Evolutionary conservation across 2,888 invertebrate species (phyloP).

Genomic region (Pilophorus perplexus): DNA sequence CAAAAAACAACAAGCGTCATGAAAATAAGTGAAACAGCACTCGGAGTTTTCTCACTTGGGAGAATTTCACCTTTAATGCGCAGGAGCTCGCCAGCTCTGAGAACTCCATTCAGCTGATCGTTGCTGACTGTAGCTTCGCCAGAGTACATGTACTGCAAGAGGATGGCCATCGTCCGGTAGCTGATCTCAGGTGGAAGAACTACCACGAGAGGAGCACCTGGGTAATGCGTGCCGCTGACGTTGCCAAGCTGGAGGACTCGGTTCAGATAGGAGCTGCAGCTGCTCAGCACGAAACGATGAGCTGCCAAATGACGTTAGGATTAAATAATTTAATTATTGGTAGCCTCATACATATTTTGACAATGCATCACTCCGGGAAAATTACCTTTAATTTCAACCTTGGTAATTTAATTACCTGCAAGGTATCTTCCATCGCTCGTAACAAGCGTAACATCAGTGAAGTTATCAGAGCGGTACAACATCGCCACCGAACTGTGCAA

Average conservation of each 20-base stretch:
- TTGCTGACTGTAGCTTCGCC: constrained; percentile 81
- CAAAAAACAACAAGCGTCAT: too few relatives aligned
- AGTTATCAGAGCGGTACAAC: constrained; percentile 72
- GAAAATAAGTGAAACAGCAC: too few relatives aligned
- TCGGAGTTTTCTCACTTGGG: too few relatives aligned
- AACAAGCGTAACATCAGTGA: constrained; percentile 77
- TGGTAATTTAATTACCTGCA: too few relatives aligned
- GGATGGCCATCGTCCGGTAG: constrained; percentile 72
- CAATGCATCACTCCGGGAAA: too few relatives aligned
- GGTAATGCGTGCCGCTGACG: constrained; percentile 31
- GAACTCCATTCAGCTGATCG: constrained; percentile 75
- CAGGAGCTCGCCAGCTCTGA: constrained; percentile 77
- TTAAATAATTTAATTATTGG: too few relatives aligned
- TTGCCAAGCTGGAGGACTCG: constrained; percentile 58
- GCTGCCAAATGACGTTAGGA: too few relatives aligned
- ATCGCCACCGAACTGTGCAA: constrained; percentile 78
- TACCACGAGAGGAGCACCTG: constrained; percentile 55
- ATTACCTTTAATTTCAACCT: too few relatives aligned
- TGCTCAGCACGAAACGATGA: constrained; percentile 79
- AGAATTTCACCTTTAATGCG: too few relatives aligned
- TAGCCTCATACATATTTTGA: too few relatives aligned
- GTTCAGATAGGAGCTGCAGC: constrained; percentile 69
- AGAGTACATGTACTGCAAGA: constrained; percentile 84
- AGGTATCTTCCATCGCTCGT: constrained; percentile 77
- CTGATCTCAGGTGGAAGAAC: constrained; percentile 79